Conservation (phyloP, 2,113 vertebrate genomes). For the Neofelis nebulosa region DNA sequence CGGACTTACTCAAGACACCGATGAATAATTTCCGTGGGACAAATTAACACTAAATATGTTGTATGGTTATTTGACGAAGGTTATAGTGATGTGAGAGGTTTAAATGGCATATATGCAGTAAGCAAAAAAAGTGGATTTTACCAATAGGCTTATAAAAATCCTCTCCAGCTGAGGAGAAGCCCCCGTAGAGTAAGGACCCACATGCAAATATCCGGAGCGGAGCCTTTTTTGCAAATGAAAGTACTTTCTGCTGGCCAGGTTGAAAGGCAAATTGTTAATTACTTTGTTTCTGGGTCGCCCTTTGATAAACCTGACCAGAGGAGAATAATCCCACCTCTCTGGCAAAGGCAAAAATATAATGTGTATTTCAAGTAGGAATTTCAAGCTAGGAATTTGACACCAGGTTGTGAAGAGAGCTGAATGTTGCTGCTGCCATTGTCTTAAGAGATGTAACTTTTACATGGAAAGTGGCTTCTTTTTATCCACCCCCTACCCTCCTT, state of each 20-base stretch:
- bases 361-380: slow-evolving; percentile 33
- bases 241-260: slow-evolving; percentile 17
- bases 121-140: slow-evolving; percentile 69
- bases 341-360: not conserved
- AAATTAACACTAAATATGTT: slow-evolving; percentile 92
- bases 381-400: slow-evolving; percentile 64
- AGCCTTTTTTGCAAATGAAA: slow-evolving; percentile 52
- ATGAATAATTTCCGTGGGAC: slow-evolving; percentile 95
- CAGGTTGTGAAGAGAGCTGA: not conserved
- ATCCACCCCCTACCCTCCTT: not conserved
- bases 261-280: slow-evolving; percentile 65
- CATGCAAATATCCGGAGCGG: slow-evolving; percentile 5
- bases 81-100: slow-evolving; percentile 84
- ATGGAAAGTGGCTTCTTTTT: slow-evolving; percentile 73
- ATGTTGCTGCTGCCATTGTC: slow-evolving; percentile 58
- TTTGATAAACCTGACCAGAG: slow-evolving; percentile 12
- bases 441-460: slow-evolving; percentile 74
- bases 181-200: not conserved
- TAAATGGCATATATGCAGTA: slow-evolving; percentile 68
- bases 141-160: slow-evolving; percentile 33
- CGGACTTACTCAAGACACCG: slow-evolving; percentile 82
- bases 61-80: slow-evolving; percentile 85
- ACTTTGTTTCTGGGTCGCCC: slow-evolving; percentile 59
- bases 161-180: not conserved
- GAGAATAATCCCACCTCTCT: slow-evolving; percentile 4